phyloP scores from a whole-genome alignment of 2,113 vertebrate species.

The Thermophis baileyi region DNA sequence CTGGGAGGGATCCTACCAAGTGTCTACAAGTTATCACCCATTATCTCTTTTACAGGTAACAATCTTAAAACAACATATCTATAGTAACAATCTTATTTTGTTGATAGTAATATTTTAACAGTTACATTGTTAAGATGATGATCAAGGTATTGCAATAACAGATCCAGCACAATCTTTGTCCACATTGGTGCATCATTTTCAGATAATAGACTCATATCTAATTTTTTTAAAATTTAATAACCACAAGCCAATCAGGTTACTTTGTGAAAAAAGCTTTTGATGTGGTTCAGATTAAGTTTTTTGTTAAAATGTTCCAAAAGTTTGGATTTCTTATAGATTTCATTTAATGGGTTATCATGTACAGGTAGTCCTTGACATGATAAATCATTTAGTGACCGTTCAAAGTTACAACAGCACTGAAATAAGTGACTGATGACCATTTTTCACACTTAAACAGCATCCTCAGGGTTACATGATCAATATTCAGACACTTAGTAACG shows the following conservation, averaged over 20 bases:
- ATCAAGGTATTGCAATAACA: neutral
- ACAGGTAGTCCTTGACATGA: too few relatives aligned
- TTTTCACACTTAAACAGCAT: too few relatives aligned
- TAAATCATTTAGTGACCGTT: too few relatives aligned
- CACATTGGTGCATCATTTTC: neutral
- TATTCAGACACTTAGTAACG: too few relatives aligned
- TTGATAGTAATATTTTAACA: neutral
- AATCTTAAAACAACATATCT: neutral
- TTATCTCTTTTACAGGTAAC: neutral
- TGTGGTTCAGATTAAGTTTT: neutral
- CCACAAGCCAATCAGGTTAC: neutral
- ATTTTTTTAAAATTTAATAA: neutral
- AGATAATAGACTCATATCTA: neutral
- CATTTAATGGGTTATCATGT: neutral
- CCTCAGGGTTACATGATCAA: too few relatives aligned
- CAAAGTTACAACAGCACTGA: too few relatives aligned
- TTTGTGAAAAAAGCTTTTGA: neutral
- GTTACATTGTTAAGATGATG: neutral
- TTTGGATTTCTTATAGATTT: neutral
- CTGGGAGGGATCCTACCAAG: neutral
- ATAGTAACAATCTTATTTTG: neutral
- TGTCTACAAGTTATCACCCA: neutral
- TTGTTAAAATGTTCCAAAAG: neutral
- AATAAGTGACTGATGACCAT: too few relatives aligned
- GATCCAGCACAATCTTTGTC: neutral